Conservation (phyloP, 1,140 invertebrate genomes). For the Arctopsyche grandis region DNA sequence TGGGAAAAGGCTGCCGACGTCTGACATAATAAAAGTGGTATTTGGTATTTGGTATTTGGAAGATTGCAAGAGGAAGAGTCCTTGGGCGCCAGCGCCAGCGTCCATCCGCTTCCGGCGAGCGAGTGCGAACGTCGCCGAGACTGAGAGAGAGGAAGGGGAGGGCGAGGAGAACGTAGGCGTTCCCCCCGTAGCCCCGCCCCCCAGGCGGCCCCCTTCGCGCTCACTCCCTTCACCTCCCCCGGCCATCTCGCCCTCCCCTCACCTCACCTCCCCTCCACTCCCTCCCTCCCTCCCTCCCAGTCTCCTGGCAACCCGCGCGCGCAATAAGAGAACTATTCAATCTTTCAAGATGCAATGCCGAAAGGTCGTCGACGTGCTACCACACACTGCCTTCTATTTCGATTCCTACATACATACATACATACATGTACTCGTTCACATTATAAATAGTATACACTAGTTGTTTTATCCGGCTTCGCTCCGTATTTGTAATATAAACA, state of each 20-base stretch:
- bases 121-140: neutral
- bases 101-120: slow-evolving; percentile 14
- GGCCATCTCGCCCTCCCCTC: slow-evolving; percentile 27
- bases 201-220: slow-evolving; percentile 30
- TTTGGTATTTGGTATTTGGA: no score
- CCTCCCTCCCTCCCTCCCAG: slow-evolving; percentile 20
- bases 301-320: slow-evolving; percentile 34
- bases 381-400: neutral
- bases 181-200: slow-evolving; percentile 48
- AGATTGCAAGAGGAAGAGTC: no score
- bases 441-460: neutral
- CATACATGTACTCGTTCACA: neutral
- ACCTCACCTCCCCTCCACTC: slow-evolving; percentile 28
- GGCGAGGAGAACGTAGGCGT: slow-evolving; percentile 37
- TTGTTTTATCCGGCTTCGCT: no score
- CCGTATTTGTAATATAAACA: no score
- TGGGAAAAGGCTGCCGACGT: no score
- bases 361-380: slow-evolving; percentile 22
- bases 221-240: slow-evolving; percentile 19
- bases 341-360: slow-evolving; percentile 39
- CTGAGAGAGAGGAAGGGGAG: neutral
- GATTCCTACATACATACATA: neutral
- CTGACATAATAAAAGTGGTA: no score
- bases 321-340: slow-evolving; percentile 29
- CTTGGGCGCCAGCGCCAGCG: neutral